A percentile compares a stretch with the other conserved stretches of the same genome.
Conservation (phyloP, 2,888 invertebrate genomes). For the Galeopsomyia nigrocyanea region DNA sequence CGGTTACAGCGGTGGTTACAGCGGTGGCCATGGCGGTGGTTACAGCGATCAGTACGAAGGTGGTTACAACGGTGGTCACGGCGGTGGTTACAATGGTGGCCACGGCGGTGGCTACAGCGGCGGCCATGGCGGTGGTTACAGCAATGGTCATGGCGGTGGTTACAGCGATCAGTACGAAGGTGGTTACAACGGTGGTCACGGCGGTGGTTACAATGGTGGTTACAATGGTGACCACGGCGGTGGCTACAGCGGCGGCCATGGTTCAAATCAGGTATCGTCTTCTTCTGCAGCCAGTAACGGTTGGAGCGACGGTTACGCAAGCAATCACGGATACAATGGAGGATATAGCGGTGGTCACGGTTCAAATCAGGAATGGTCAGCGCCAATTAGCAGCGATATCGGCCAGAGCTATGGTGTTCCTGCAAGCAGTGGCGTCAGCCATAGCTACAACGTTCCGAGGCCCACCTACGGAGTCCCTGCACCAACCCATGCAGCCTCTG, state of each 20-base stretch:
- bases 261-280: no score
- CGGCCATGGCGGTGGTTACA: slow-evolving; percentile 35
- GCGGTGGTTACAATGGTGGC: slow-evolving; percentile 4
- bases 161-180: slow-evolving; percentile 65
- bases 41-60: slow-evolving; percentile 56
- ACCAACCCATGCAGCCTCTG: slow-evolving; percentile 32
- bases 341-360: slow-evolving; percentile 18
- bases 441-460: no score
- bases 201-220: slow-evolving; percentile 16
- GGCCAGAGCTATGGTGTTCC: no score
- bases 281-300: slow-evolving; percentile 57
- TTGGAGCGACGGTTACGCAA: slow-evolving; percentile 65
- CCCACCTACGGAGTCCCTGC: no score
- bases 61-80: slow-evolving; percentile 53
- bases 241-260: neutral
- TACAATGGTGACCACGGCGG: slow-evolving; percentile 18
- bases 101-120: neutral
- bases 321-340: slow-evolving; percentile 54
- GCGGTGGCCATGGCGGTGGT: neutral
- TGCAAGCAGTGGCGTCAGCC: no score
- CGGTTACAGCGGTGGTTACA: slow-evolving; percentile 64
- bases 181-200: slow-evolving; percentile 53
- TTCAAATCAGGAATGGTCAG: no score
- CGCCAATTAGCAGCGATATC: no score
- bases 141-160: slow-evolving; percentile 65